phyloP scores from a whole-genome alignment of 1,140 invertebrate species.

The Lepidotrigona ventralis region DNA sequence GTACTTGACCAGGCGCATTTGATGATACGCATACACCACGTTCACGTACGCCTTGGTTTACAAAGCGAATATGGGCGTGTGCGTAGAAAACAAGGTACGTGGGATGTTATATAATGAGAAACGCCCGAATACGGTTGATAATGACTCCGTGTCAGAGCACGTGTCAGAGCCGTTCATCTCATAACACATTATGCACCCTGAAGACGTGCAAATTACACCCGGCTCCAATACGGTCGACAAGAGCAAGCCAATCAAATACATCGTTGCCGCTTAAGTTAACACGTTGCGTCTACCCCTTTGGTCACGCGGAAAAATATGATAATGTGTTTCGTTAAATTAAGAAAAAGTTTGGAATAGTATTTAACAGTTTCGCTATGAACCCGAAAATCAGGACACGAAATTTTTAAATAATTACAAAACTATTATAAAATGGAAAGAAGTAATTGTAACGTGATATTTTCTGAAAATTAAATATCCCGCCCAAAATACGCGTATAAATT shows the following conservation, averaged over 20 bases:
- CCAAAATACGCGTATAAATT: no score
- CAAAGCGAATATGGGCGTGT: no score
- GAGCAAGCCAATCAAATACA: constrained; percentile 37
- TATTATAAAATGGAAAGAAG: no score
- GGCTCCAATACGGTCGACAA: constrained; percentile 17
- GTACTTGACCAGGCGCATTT: background rate
- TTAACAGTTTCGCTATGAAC: no score
- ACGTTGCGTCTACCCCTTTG: no score
- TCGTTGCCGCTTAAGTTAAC: background rate
- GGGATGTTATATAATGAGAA: background rate
- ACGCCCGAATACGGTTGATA: constrained; percentile 49
- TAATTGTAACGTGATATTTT: no score
- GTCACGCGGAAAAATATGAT: no score
- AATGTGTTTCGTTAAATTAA: no score
- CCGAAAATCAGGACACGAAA: no score
- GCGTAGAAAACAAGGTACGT: background rate
- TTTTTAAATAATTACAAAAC: no score
- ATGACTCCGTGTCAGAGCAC: constrained; percentile 60
- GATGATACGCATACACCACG: background rate
- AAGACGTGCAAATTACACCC: constrained; percentile 49
- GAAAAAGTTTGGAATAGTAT: no score
- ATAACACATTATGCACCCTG: constrained; percentile 56
- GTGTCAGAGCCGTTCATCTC: constrained; percentile 61
- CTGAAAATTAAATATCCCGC: no score
- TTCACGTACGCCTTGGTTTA: background rate